Evolutionary conservation across 2,113 vertebrate species (phyloP), one percentile per base, ranked within the genome.

Genomic region (Tursiops truncatus): DNA sequence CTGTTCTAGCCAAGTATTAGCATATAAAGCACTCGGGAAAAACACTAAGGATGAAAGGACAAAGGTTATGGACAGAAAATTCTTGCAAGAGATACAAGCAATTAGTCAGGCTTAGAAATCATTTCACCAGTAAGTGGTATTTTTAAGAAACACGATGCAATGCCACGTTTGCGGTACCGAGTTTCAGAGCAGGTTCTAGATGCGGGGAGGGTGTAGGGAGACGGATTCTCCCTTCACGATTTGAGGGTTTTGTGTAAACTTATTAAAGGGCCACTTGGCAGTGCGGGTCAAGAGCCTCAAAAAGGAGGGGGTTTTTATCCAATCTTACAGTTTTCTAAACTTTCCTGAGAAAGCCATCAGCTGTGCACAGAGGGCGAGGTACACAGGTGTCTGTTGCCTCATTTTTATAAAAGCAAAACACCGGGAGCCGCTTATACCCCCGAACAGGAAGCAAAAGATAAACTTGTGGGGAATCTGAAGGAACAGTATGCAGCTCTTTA

Each of bases 131-230:
- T 8, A 0, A 26, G 60, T 5, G 36, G n/a, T 33, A 8, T 14
- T 28, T 28, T 47, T 36, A 14, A 14, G 73, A 10, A 47, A 20
- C 53, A 2, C 1, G 1, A 4, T 5, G 25, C 0, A 0, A 3
- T 0, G 1, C 28, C 17, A 1, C 18, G 0, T 7, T 1, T 0
- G 4, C 0, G 17, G 17, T 73, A 0, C n/a, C 2, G 6, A 4
- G 23, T 28, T 41, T 50, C 23, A 23, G 36, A 4, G 36, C 47
- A 3, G 2, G 26, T 8, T 10, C 31, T n/a, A 0, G 0, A 1
- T 0, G 28, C 17, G 0, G 1, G 41, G 41, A 4, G 5, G 23
- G 28, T 1, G 2, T 0, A 1, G 38, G 23, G 21, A 12, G 60
- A 7, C 9, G 0, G 1, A 12, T 23, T 70, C 36, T 26, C 20